These are phyloP conservation scores for Pollimyrus isidori DNA, from an alignment of 2,113 vertebrate genomes.

Conservation along the genomic window DNA sequence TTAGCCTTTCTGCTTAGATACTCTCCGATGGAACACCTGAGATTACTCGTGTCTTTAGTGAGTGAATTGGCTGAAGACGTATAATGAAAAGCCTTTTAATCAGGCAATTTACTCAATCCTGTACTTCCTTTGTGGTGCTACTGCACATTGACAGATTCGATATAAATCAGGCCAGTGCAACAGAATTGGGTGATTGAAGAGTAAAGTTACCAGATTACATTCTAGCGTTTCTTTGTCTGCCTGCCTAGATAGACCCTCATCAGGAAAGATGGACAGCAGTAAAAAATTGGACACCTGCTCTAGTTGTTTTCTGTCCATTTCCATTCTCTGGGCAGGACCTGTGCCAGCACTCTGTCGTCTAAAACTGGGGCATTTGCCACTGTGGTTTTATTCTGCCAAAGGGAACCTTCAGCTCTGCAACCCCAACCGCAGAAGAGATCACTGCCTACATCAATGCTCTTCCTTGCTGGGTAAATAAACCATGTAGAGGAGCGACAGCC, in stretches of 20 bases:
- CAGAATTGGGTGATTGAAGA: not conserved
- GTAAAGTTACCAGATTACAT: not conserved
- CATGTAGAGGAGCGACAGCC: not conserved
- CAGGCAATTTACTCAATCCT: not conserved
- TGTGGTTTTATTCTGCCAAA: not conserved
- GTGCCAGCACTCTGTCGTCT: not conserved
- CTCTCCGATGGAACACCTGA: not conserved
- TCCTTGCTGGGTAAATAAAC: not conserved
- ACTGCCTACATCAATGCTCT: not conserved
- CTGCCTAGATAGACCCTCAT: not conserved
- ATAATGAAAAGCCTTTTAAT: not conserved
- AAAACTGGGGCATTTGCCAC: not conserved
- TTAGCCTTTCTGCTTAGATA: not conserved
- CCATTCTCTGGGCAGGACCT: not conserved
- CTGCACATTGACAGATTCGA: not conserved
- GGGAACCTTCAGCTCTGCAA: not conserved
- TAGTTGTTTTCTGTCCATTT: not conserved
- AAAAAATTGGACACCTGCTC: not conserved
- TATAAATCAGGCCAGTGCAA: not conserved
- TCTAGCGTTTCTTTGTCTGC: not conserved
- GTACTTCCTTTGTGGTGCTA: not conserved
- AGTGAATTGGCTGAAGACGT: not conserved
- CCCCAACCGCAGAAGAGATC: not conserved
- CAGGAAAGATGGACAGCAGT: not conserved
- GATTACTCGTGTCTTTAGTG: not conserved